A percentile compares a stretch with the other conserved stretches of the same genome.
Conservation (phyloP, 1,140 invertebrate genomes). For the Trigoniulus corallinus region DNA sequence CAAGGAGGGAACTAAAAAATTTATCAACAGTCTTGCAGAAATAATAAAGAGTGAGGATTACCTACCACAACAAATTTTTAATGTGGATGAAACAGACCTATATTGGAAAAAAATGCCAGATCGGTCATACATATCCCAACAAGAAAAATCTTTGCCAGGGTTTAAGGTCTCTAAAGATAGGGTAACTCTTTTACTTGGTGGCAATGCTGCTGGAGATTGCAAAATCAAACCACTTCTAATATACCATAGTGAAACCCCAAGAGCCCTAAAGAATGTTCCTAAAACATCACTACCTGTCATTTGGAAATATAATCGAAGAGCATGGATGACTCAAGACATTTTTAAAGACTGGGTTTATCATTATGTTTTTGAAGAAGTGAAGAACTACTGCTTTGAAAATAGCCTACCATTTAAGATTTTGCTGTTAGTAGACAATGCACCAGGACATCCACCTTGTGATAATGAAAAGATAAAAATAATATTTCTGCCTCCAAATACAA, state of each 20-base stretch:
- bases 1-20: no score
- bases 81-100: conserved; percentile 25
- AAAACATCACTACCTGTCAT: conserved; percentile 9
- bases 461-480: no score
- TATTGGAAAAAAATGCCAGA: conserved; percentile 22
- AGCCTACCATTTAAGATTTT: no score
- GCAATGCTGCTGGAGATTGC: conserved; percentile 9
- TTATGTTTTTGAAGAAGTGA: conserved; percentile 10
- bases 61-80: conserved; percentile 25
- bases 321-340: conserved; percentile 7
- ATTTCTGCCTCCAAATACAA: no score
- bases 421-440: no score
- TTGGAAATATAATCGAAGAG: conserved; percentile 10
- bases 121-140: conserved; percentile 4
- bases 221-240: no score
- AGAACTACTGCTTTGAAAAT: conserved; percentile 11
- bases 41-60: no score
- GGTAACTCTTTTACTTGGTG: conserved; percentile 11
- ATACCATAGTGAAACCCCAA: conserved; percentile 10
- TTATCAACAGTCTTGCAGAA: no score
- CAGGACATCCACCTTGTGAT: no score
- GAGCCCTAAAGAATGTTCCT: conserved; percentile 7
- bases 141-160: conserved; percentile 11
- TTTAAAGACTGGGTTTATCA: conserved; percentile 12
- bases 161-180: conserved; percentile 12